A percentile compares a stretch with the other conserved stretches of the same genome.
Evolutionary conservation across 2,888 invertebrate species (phyloP).

Genomic region (Epinotia bilunana): DNA sequence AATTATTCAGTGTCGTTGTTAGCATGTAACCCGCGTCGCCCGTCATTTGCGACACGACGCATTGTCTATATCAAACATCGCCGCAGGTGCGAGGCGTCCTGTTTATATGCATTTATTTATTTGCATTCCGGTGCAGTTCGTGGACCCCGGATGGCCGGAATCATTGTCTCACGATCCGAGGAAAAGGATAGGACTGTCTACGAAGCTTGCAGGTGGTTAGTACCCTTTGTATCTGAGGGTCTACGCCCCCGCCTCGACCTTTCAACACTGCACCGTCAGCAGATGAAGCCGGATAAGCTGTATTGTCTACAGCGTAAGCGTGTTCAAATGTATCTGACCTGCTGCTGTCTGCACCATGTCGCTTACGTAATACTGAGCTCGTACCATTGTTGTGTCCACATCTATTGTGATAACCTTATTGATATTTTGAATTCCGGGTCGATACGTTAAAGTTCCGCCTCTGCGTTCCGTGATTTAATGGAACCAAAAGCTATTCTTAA

Average conservation of each 20-base stretch:
- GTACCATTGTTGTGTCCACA: slow-evolving; percentile 59
- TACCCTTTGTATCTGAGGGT: background rate
- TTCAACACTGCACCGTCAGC: slow-evolving; percentile 57
- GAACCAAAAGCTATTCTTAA: background rate
- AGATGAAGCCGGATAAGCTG: slow-evolving; percentile 27
- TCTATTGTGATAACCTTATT: slow-evolving; percentile 48
- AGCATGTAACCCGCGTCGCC: slow-evolving; percentile 51
- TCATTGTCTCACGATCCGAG: slow-evolving; percentile 67
- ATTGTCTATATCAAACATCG: slow-evolving; percentile 78
- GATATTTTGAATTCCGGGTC: slow-evolving; percentile 53
- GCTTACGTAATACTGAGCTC: slow-evolving; percentile 57
- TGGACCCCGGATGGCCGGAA: slow-evolving; percentile 70
- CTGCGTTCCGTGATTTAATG: background rate
- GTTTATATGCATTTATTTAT: slow-evolving; percentile 79
- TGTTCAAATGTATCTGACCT: slow-evolving; percentile 23
- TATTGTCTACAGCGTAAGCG: slow-evolving; percentile 18
- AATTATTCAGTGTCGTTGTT: slow-evolving; percentile 42
- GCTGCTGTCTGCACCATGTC: slow-evolving; percentile 55
- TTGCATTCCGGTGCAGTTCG: slow-evolving; percentile 81
- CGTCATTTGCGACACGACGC: slow-evolving; percentile 65
- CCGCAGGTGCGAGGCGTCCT: slow-evolving; percentile 79
- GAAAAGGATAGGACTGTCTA: slow-evolving; percentile 10
- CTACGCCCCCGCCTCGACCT: slow-evolving; percentile 59
- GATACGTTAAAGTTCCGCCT: slow-evolving; percentile 3
- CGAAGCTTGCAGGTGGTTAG: slow-evolving; percentile 9